Conservation (phyloP, 2,888 invertebrate species). For the Hermaeophaga mercurialis region DNA sequence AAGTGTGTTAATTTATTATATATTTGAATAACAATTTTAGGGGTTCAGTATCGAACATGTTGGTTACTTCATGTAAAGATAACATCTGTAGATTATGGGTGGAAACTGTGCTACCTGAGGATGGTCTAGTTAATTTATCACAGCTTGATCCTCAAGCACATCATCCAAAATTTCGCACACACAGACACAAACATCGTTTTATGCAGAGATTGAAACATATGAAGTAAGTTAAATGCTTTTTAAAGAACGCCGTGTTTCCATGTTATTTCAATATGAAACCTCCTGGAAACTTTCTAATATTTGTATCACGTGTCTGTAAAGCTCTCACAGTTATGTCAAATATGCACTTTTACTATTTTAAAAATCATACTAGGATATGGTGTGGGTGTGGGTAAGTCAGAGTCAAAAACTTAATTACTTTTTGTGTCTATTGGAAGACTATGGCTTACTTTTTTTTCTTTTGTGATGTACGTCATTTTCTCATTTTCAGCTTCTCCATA, state of each 20-base stretch:
- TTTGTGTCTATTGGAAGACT: conserved; percentile 21
- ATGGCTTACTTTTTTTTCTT: conserved; percentile 23
- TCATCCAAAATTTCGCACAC: conserved; percentile 80
- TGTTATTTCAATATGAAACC: neutral
- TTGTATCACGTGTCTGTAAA: conserved; percentile 17
- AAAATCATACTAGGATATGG: conserved; percentile 42
- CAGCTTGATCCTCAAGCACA: conserved; percentile 71
- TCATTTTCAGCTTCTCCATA: neutral
- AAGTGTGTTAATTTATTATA: neutral
- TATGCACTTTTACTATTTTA: conserved; percentile 31
- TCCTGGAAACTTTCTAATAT: no score
- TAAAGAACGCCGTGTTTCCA: no score
- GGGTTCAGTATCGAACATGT: conserved; percentile 95
- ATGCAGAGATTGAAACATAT: conserved; percentile 96
- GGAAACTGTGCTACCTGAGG: conserved; percentile 95
- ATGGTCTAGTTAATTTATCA: conserved; percentile 78
- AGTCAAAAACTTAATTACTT: conserved; percentile 14
- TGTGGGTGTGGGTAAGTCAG: conserved; percentile 42
- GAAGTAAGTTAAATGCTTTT: conserved; percentile 69
- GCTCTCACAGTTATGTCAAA: conserved; percentile 14
- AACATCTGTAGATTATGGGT: conserved; percentile 99
- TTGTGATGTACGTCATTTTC: conserved; percentile 1
- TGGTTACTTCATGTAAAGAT: conserved; percentile 97
- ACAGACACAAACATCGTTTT: conserved; percentile 93
- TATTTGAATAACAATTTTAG: conserved; percentile 56